These are phyloP conservation scores for Limenitis camilla DNA, from an alignment of 2,888 invertebrate species.

Conservation along the genomic window DNA sequence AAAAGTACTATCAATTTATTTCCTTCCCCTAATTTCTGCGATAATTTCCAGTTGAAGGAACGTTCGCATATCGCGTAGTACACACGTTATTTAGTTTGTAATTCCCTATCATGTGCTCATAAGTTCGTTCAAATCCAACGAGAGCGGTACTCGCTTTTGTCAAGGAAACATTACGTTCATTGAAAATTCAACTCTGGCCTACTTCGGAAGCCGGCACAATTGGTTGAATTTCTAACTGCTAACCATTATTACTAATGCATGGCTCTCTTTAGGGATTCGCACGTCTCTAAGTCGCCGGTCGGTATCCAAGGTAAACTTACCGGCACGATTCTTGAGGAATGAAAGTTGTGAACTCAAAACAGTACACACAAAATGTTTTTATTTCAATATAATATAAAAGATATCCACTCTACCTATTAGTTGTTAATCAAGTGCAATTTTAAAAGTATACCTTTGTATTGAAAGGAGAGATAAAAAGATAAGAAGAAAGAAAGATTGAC, in stretches of 20 bases:
- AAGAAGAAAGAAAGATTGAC: no score
- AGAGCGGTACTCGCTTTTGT: constrained; percentile 13
- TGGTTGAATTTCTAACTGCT: constrained; percentile 21
- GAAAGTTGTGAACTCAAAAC: no score
- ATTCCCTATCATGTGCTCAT: constrained; percentile 13
- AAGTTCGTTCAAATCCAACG: constrained; percentile 12
- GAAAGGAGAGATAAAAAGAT: no score
- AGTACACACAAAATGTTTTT: no score
- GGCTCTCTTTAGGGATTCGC: constrained; percentile 25
- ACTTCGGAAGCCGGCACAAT: constrained; percentile 23
- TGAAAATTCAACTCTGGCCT: constrained; percentile 26
- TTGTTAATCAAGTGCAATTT: no score
- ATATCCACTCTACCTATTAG: no score
- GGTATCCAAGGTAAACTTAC: no score
- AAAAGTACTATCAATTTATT: neutral
- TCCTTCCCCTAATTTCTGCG: neutral
- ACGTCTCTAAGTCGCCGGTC: constrained; percentile 1
- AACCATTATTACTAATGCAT: constrained; percentile 28
- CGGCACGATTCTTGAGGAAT: no score
- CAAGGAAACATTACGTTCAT: constrained; percentile 24
- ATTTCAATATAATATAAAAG: no score
- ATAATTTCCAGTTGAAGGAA: neutral
- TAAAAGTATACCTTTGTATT: no score
- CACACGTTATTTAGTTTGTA: constrained; percentile 8
- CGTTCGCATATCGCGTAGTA: neutral